Evolutionary conservation across 2,888 invertebrate genomes (phyloP), one percentile per base, ranked within the genome.

Genomic region (Limnephilus auricula): DNA sequence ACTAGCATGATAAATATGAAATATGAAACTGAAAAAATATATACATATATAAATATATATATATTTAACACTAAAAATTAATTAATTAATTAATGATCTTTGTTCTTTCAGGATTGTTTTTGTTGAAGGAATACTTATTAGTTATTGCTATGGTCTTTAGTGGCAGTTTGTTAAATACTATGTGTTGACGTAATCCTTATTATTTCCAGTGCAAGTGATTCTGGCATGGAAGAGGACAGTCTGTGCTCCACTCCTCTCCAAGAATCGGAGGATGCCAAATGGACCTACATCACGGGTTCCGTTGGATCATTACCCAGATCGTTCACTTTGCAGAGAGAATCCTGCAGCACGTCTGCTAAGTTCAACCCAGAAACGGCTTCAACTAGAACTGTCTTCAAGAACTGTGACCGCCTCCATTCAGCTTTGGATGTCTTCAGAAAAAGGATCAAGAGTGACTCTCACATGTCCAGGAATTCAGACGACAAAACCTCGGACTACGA

Each of bases 361-460:
- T 79, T 89, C n/a, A 90, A 91, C 91, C 90, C 93, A 86, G 90
- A 93, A n/a, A 88, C 78, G 0, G 37, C 89, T 79, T 79, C 89
- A 31, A 88, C 93, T 90, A 89, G 94, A 93, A 94, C 94, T 25
- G 93, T 94, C 93, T 94, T 94, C 93, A 95, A 94, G 84, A 91
- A 87, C 91, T 93, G 93, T 83, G 94, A 94, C 93, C 94, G 93
- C 93, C 93, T 94, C 84, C 92, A 94, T 79, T 94, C 94, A 87
- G 94, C 95, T 5, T 95, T 95, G 94, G 95, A 94, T 92, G 95
- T 95, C 4, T 95, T 95, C 94, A 94, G 95, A 94, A 96, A 96
- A 94, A 94, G 96, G 90, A 94, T 96, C 93, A 96, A 96, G 94
- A 96, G 96, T 94, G 96, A 96, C 94, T 95, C 96, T 0, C 95